These are phyloP conservation scores for Drosophila lacertosa DNA, from an alignment of 1,140 invertebrate species.

Conservation along the genomic window DNA sequence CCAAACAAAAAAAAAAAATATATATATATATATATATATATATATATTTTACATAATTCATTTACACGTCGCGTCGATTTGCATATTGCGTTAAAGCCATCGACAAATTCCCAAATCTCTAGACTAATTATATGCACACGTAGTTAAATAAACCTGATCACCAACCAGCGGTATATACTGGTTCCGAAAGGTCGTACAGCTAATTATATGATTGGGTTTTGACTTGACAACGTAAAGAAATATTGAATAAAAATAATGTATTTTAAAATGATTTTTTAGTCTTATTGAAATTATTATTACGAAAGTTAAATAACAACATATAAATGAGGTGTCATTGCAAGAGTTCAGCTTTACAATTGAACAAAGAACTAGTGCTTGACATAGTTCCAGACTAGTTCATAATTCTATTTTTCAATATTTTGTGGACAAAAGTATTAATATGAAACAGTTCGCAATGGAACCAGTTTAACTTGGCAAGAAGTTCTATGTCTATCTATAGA, in stretches of 20 bases:
- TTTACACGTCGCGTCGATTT: neutral
- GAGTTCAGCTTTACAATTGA: no score
- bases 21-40: neutral
- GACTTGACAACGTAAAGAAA: neutral
- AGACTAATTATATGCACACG: constrained; percentile 30
- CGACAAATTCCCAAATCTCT: constrained; percentile 24
- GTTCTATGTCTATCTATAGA: neutral
- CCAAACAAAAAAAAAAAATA: constrained; percentile 1
- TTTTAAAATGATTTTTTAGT: no score
- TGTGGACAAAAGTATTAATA: no score
- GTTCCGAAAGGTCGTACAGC: constrained; percentile 12
- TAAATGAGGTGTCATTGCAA: no score
- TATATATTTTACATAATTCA: constrained; percentile 3
- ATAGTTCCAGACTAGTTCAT: neutral
- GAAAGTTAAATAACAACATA: no score
- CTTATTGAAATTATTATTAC: no score
- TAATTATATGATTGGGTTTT: neutral
- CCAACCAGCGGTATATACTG: constrained; percentile 22
- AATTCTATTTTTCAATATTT: no score
- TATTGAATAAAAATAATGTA: neutral
- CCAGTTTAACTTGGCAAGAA: neutral
- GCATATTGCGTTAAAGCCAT: constrained; percentile 17
- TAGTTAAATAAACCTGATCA: constrained; percentile 37
- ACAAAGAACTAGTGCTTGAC: neutral
- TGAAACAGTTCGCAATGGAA: no score